Evolutionary conservation across 2,797 vertebrate species (phyloP), one percentile per base, ranked within the genome.

Genomic region (Gouania willdenowi): DNA sequence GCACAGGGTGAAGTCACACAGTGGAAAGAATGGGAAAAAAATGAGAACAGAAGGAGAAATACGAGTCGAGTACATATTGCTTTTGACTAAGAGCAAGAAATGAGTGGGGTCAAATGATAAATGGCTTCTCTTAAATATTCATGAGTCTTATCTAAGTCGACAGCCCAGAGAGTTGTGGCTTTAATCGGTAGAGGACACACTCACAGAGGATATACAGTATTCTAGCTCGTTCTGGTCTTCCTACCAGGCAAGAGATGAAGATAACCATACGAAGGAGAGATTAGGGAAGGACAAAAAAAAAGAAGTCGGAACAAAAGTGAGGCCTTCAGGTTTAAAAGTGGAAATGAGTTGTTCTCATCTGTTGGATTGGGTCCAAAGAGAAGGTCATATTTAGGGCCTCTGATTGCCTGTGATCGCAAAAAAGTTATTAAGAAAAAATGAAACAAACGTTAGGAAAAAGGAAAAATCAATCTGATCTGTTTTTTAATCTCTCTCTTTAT

Each of bases 71-170:
- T 32, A 40, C 75, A 57, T 68, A 53, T 41, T 31, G 48, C 56
- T 56, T 50, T 8, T 29, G 32, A 29, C 46, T 52, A 40, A 52
- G 46, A 46, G 23, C 4, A 5, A 10, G 17, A 44, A 48, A 42
- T 6, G 20, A 50, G 47, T 12, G 19, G 41, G 68, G 66, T 77
- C 66, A 75, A 72, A 66, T 61, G 66, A 83, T 66, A 54, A 69
- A 78, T 66, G 23, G 64, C 44, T 46, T 41, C 20, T 13, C 45
- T 80, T 66, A 72, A 79, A 76, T 71, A 83, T 84, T 78, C 69
- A 82, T 65, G 66, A 71, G 46, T 57, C 68, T 79, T 78, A 81
- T 82, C 77, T 75, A 63, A 70, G 71, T 73, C 72, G 61, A 56
- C 50, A 38, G 66, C n/a, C 11, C 45, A 1, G 11, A 17, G 41